These are phyloP conservation scores for Serilophus lunatus DNA, from an alignment of 2,113 vertebrate genomes.

Conservation along the genomic window DNA sequence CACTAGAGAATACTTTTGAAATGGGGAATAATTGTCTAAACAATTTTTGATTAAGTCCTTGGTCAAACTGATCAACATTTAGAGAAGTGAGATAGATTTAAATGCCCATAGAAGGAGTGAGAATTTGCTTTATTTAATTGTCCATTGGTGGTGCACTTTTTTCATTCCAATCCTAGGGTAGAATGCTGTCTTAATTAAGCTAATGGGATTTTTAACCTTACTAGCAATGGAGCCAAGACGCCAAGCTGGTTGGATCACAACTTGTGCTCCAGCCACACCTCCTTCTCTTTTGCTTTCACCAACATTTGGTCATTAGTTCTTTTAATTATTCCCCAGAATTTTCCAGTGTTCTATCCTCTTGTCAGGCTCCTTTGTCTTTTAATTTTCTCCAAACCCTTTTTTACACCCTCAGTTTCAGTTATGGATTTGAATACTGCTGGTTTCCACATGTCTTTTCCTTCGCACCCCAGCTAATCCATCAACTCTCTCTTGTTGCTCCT, in stretches of 20 bases:
- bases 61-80: conserved; percentile 53
- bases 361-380: neutral
- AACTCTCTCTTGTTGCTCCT: neutral
- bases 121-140: neutral
- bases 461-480: neutral
- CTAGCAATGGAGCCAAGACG: neutral
- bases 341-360: neutral
- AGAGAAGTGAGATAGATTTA: neutral
- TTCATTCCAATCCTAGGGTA: neutral
- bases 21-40: conserved; percentile 49
- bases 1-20: conserved; percentile 71
- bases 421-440: neutral
- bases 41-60: conserved; percentile 64
- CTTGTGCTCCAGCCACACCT: neutral
- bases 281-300: neutral
- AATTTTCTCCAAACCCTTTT: neutral
- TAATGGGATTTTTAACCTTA: neutral
- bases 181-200: neutral
- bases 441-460: neutral
- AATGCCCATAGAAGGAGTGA: neutral
- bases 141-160: neutral
- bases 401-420: neutral
- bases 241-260: neutral
- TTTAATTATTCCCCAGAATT: neutral
- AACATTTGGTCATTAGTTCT: neutral